These are phyloP conservation scores for Poeciliopsis gracilis DNA, from an alignment of 2,797 vertebrate species.

Conservation along the genomic window DNA sequence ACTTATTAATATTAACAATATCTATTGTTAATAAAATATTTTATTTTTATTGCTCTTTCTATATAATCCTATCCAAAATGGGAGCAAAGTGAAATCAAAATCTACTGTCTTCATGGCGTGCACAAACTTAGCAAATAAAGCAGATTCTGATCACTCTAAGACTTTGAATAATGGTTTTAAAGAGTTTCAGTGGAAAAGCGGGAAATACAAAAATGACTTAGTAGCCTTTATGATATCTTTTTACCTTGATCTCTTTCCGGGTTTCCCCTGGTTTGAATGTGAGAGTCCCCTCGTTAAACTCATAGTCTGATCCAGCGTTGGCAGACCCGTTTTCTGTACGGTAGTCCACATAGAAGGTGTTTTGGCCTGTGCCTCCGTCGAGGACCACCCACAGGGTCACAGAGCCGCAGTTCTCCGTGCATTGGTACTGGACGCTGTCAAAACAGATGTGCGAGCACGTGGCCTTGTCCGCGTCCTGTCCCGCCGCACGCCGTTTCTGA, in stretches of 20 bases:
- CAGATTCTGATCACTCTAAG: not conserved
- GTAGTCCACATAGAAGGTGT: slow-evolving; percentile 94
- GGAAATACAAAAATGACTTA: not conserved
- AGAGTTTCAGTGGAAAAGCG: not conserved
- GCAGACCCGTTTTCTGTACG: slow-evolving; percentile 95
- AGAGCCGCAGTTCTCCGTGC: slow-evolving; percentile 91
- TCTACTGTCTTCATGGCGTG: not conserved
- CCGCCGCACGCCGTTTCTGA: slow-evolving; percentile 55
- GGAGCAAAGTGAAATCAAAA: too few species aligned
- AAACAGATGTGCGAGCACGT: slow-evolving; percentile 88
- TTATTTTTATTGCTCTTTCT: not conserved
- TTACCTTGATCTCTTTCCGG: slow-evolving; percentile 89
- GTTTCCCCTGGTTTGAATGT: slow-evolving; percentile 93
- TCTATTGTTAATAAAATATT: too few species aligned
- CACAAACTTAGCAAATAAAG: not conserved
- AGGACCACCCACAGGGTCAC: slow-evolving; percentile 83
- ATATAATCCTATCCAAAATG: not conserved
- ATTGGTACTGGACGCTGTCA: slow-evolving; percentile 90
- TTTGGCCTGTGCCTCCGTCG: slow-evolving; percentile 81
- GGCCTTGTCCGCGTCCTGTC: slow-evolving; percentile 56
- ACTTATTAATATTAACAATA: too few species aligned
- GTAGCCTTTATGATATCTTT: not conserved
- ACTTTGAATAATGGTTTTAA: not conserved
- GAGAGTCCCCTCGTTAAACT: slow-evolving; percentile 88
- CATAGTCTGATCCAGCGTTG: slow-evolving; percentile 87